A percentile compares a stretch with the other conserved stretches of the same genome.
phyloP scores from a whole-genome alignment of 2,888 invertebrate species.

The Ichneumon xanthorius region DNA sequence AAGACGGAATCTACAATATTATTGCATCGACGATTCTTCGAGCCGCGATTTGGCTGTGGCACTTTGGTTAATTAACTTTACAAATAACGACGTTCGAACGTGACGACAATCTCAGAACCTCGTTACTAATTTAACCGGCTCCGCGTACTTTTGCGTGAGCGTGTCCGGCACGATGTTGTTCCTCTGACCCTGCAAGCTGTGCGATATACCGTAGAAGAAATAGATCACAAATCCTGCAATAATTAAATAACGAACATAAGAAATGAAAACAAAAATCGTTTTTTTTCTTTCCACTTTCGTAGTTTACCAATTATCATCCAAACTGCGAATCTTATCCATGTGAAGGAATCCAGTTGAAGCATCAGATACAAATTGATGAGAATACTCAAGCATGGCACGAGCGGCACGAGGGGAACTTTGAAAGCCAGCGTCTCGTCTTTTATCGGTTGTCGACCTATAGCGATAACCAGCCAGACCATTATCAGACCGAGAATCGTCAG shows the following conservation, averaged over 20 bases:
- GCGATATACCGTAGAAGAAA: slow-evolving; percentile 92
- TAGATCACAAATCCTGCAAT: slow-evolving; percentile 93
- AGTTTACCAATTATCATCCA: slow-evolving; percentile 92
- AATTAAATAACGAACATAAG: slow-evolving; percentile 31
- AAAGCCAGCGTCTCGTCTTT: slow-evolving; percentile 88
- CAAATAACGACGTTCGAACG: neutral
- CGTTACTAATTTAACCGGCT: slow-evolving; percentile 72
- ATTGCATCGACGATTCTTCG: slow-evolving; percentile 39
- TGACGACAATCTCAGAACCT: slow-evolving; percentile 60
- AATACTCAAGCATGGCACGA: slow-evolving; percentile 93
- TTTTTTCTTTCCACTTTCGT: neutral
- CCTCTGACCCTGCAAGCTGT: slow-evolving; percentile 89
- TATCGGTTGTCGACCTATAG: slow-evolving; percentile 90
- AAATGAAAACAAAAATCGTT: neutral
- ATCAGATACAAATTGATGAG: slow-evolving; percentile 96
- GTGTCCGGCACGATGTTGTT: slow-evolving; percentile 74
- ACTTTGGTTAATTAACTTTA: neutral
- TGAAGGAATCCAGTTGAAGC: slow-evolving; percentile 93
- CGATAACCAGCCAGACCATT: slow-evolving; percentile 86
- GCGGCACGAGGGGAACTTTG: slow-evolving; percentile 94
- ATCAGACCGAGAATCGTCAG: slow-evolving; percentile 84
- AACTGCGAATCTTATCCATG: slow-evolving; percentile 95
- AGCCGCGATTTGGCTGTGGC: slow-evolving; percentile 20
- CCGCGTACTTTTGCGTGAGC: slow-evolving; percentile 73
- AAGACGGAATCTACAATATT: slow-evolving; percentile 11